A percentile compares a stretch with the other conserved stretches of the same genome.
Conservation (phyloP, 1,140 invertebrate genomes). For the Diploscapter pachys region DNA sequence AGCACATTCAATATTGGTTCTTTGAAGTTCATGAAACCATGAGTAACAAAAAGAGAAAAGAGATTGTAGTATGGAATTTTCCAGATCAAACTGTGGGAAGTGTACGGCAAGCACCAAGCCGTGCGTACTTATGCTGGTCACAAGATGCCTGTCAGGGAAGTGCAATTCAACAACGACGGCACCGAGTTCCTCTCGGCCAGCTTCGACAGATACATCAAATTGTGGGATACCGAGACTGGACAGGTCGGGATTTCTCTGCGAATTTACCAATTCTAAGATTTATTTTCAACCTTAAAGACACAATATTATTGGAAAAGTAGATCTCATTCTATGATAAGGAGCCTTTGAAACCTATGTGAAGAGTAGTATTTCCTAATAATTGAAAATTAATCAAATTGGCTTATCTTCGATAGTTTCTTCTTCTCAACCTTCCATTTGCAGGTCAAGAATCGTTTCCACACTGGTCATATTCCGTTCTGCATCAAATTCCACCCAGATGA, state of each 20-base stretch:
- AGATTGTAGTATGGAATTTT: slow-evolving; percentile 11
- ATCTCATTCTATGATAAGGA: slow-evolving; percentile 12
- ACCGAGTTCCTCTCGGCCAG: slow-evolving; percentile 87
- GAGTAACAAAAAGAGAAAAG: too few relatives aligned
- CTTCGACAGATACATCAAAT: slow-evolving; percentile 81
- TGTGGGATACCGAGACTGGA: slow-evolving; percentile 97
- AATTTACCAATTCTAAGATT: not conserved
- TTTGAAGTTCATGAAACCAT: too few relatives aligned
- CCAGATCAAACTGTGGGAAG: slow-evolving; percentile 82
- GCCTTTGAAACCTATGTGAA: not conserved
- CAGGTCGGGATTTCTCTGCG: slow-evolving; percentile 12
- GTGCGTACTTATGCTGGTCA: slow-evolving; percentile 95
- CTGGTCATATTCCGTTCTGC: slow-evolving; percentile 66
- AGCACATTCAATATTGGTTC: too few relatives aligned
- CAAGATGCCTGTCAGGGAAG: slow-evolving; percentile 89
- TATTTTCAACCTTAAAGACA: not conserved
- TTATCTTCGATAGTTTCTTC: too few relatives aligned
- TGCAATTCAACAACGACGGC: slow-evolving; percentile 91
- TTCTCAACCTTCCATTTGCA: slow-evolving; percentile 18
- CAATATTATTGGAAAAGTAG: not conserved
- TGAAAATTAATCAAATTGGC: too few relatives aligned
- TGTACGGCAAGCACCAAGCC: slow-evolving; percentile 88
- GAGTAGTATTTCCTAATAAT: not conserved
- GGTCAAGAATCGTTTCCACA: slow-evolving; percentile 56
- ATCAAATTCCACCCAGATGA: slow-evolving; percentile 95